These are phyloP conservation scores for Apamea epomidion DNA, from an alignment of 2,888 invertebrate genomes.

Conservation along the genomic window DNA sequence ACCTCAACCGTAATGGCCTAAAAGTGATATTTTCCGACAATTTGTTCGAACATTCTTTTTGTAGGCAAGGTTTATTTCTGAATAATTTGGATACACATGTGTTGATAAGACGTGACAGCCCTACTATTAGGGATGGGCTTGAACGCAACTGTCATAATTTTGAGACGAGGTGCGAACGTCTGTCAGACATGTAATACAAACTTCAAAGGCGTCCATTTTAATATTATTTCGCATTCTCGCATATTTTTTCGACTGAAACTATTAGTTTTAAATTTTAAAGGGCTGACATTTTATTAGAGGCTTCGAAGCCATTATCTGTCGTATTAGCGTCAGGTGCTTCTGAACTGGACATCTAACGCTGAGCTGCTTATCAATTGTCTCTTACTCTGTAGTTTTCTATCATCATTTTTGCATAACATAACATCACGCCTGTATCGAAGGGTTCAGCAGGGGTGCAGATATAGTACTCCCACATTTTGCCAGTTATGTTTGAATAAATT, in stretches of 20 bases:
- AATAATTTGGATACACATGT: slow-evolving; percentile 50
- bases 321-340: slow-evolving; percentile 35
- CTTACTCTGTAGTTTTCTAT: slow-evolving; percentile 3
- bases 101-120: slow-evolving; percentile 50
- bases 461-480: background rate
- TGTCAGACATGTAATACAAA: background rate
- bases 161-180: slow-evolving; percentile 15
- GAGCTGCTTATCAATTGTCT: background rate
- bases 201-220: slow-evolving; percentile 12
- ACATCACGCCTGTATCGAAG: background rate
- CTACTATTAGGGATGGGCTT: slow-evolving; percentile 36
- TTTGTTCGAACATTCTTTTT: slow-evolving; percentile 61
- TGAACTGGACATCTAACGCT: background rate
- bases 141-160: slow-evolving; percentile 16
- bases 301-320: slow-evolving; percentile 8
- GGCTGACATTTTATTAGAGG: slow-evolving; percentile 1
- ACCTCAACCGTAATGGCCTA: slow-evolving; percentile 65
- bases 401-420: background rate
- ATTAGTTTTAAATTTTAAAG: slow-evolving; percentile 16
- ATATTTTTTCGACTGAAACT: background rate
- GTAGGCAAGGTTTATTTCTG: slow-evolving; percentile 50
- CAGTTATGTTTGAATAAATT: no score
- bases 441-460: background rate
- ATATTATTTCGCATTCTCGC: slow-evolving; percentile 22
- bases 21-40: slow-evolving; percentile 66